These are phyloP conservation scores for Drosophila fulvimacula DNA, from an alignment of 2,888 invertebrate genomes.

Conservation along the genomic window DNA sequence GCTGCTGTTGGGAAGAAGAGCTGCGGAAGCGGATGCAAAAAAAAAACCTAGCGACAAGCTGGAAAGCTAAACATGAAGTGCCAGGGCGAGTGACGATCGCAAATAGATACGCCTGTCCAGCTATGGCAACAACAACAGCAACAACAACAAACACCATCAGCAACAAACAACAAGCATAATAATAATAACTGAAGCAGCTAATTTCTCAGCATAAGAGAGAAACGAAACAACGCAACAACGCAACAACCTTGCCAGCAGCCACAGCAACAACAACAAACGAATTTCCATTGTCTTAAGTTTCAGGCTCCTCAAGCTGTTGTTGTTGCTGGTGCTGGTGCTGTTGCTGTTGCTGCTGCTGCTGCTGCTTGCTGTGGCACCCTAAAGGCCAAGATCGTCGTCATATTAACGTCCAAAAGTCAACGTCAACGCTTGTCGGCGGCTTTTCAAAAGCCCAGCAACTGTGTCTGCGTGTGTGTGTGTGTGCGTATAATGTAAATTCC, in stretches of 20 bases:
- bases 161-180: slow-evolving; percentile 43
- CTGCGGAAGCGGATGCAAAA: slow-evolving; percentile 78
- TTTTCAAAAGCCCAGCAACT: slow-evolving; percentile 73
- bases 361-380: slow-evolving; percentile 57
- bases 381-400: slow-evolving; percentile 82
- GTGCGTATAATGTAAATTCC: slow-evolving; percentile 77
- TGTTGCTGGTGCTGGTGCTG: slow-evolving; percentile 29
- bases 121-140: slow-evolving; percentile 27
- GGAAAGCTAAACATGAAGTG: slow-evolving; percentile 75
- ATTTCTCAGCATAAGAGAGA: slow-evolving; percentile 74
- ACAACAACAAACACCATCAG: slow-evolving; percentile 18
- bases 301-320: slow-evolving; percentile 59
- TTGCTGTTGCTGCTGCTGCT: slow-evolving; percentile 36
- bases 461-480: slow-evolving; percentile 35
- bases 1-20: slow-evolving; percentile 36
- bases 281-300: slow-evolving; percentile 76
- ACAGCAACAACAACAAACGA: slow-evolving; percentile 66
- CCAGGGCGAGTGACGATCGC: slow-evolving; percentile 73
- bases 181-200: slow-evolving; percentile 79
- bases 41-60: slow-evolving; percentile 59
- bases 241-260: slow-evolving; percentile 77
- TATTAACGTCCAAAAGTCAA: slow-evolving; percentile 80
- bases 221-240: slow-evolving; percentile 49
- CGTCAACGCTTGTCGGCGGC: slow-evolving; percentile 73
- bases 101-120: slow-evolving; percentile 69